These are phyloP conservation scores for Hephaestus fuliginosus DNA, from an alignment of 2,797 vertebrate genomes.

Conservation along the genomic window DNA sequence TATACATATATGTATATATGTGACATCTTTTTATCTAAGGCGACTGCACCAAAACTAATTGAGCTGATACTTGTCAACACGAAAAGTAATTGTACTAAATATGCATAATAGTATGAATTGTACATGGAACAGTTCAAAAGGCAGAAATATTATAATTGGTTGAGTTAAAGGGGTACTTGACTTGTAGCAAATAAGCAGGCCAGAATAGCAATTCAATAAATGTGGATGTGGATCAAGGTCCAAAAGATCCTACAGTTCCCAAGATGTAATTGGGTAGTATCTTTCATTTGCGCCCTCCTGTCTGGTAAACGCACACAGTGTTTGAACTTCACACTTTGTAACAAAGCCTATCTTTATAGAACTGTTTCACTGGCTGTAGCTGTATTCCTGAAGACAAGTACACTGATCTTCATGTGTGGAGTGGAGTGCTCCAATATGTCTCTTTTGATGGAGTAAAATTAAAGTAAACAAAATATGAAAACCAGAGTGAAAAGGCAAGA, in stretches of 20 bases:
- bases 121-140: background rate
- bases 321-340: background rate
- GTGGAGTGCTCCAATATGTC: background rate
- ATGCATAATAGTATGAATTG: background rate
- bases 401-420: background rate
- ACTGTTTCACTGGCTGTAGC: background rate
- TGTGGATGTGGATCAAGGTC: background rate
- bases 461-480: background rate
- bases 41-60: no score
- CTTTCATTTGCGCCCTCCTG: background rate
- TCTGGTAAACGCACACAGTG: no score
- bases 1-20: no score
- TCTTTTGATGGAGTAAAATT: background rate
- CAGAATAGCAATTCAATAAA: background rate
- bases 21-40: background rate
- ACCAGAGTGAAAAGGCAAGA: background rate
- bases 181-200: background rate
- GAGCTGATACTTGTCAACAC: background rate
- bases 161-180: background rate
- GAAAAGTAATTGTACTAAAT: background rate
- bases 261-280: background rate
- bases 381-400: background rate
- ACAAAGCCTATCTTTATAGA: background rate
- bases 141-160: background rate
- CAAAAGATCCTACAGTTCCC: background rate